A percentile compares a stretch with the other conserved stretches of the same genome.
Evolutionary conservation across 2,888 invertebrate genomes (phyloP).

Genomic region (Diploptera punctata): DNA sequence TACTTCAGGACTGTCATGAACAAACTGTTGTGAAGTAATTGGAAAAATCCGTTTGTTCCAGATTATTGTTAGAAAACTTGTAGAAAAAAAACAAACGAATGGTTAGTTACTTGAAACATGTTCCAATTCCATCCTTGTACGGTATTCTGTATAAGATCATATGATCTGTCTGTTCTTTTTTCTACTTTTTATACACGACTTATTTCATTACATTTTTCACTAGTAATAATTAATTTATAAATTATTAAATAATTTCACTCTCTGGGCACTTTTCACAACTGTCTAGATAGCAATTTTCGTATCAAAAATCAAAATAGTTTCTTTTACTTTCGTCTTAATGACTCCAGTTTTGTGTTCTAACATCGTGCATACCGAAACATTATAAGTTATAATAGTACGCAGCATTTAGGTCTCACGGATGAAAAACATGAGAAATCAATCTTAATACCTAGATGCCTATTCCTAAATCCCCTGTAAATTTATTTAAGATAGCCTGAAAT

Average conservation of each 20-base stretch:
- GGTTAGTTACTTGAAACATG: conserved; percentile 1
- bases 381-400: background rate
- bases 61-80: background rate
- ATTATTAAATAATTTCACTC: no score
- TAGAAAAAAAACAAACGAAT: background rate
- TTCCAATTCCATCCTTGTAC: background rate
- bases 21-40: background rate
- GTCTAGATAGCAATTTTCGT: background rate
- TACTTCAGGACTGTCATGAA: background rate
- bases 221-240: no score
- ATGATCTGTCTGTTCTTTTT: background rate
- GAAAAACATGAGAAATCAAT: conserved; percentile 5
- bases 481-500: background rate
- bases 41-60: no score
- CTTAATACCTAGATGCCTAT: background rate
- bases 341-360: background rate
- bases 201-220: no score
- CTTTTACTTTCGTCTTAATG: no score
- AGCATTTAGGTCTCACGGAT: conserved; percentile 5
- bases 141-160: background rate
- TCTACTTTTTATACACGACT: conserved; percentile 1
- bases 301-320: background rate
- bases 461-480: conserved; percentile 9
- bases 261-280: no score
- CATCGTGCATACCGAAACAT: background rate